Conservation (phyloP, 2,797 vertebrate genomes). For the Enteromius mattozi region DNA sequence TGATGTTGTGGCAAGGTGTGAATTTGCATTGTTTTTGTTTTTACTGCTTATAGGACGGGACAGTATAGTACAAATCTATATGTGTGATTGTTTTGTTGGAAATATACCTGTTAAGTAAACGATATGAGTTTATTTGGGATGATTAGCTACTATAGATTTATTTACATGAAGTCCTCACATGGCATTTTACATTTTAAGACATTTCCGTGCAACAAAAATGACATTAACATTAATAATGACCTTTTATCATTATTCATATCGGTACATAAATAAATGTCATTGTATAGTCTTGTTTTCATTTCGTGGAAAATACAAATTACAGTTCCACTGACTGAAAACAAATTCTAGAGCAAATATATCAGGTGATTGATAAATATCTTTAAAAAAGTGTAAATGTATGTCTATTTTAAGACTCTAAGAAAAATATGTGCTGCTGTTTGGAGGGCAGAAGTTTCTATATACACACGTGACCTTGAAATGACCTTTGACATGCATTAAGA, state of each 20-base stretch:
- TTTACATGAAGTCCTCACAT: background rate
- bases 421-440: background rate
- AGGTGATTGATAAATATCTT: background rate
- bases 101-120: background rate
- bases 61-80: background rate
- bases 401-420: background rate
- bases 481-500: constrained; percentile 2
- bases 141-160: background rate
- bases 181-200: background rate
- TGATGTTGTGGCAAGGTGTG: background rate
- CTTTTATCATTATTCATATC: background rate
- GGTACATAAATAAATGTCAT: background rate
- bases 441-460: background rate
- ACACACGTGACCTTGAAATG: background rate
- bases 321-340: background rate
- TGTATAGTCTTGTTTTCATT: background rate
- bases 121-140: background rate
- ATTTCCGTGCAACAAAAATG: background rate
- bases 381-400: background rate
- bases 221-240: background rate
- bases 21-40: background rate
- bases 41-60: background rate
- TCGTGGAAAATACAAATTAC: background rate
- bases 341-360: background rate
- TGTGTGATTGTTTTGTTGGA: background rate